A percentile compares a stretch with the other conserved stretches of the same genome.
phyloP scores from a whole-genome alignment of 2,113 vertebrate species.

The Ploceus nigricollis region DNA sequence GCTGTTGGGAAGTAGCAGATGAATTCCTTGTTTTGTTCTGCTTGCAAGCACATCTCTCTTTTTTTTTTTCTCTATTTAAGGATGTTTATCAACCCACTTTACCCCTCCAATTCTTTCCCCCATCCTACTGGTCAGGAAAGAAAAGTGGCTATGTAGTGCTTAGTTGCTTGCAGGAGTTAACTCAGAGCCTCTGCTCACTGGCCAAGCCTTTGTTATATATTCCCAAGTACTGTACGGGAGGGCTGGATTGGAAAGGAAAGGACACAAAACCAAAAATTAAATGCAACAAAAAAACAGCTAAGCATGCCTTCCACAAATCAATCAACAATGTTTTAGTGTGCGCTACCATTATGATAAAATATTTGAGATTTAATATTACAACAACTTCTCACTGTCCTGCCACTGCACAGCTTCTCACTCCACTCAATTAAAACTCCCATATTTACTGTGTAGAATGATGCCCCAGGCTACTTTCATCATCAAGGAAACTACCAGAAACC shows the following conservation, averaged over 20 bases:
- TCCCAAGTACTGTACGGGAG: not conserved
- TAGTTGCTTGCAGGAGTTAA: not conserved
- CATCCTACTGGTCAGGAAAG: fast-evolving
- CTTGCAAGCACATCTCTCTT: fast-evolving
- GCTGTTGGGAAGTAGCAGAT: not conserved
- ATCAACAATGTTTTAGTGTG: not conserved
- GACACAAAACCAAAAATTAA: not conserved
- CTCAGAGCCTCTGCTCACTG: not conserved
- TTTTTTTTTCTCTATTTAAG: not conserved
- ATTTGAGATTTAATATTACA: not conserved
- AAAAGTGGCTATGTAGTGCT: not conserved
- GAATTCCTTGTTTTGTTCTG: not conserved
- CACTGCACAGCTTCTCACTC: not conserved
- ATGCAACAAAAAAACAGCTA: not conserved
- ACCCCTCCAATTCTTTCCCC: not conserved
- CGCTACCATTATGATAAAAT: too few relatives aligned
- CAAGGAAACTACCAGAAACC: not conserved
- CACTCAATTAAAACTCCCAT: not conserved
- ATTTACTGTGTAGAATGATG: not conserved
- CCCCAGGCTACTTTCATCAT: fast-evolving
- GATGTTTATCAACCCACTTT: not conserved
- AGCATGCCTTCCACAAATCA: not conserved
- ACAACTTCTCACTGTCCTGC: not conserved
- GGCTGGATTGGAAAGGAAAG: not conserved
- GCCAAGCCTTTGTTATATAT: not conserved